These are phyloP conservation scores for Eumacrocentrus americanus DNA, from an alignment of 2,888 invertebrate species.

Conservation along the genomic window DNA sequence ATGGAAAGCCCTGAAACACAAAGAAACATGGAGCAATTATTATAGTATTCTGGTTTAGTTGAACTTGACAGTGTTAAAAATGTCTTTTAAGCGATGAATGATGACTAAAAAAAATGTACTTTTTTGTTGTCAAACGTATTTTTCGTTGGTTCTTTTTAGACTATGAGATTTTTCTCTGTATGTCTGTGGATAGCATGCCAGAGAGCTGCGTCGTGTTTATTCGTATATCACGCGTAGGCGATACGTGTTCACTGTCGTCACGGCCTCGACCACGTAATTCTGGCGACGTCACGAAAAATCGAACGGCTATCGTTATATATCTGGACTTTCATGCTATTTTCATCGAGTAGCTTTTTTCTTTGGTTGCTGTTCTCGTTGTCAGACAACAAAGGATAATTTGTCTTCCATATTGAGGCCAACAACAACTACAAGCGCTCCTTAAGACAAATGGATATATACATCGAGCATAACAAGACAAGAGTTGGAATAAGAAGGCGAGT, in stretches of 20 bases:
- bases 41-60: too few species aligned
- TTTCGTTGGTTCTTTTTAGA: not conserved
- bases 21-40: conserved; percentile 21
- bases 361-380: not conserved
- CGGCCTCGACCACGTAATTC: conserved; percentile 31
- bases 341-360: not conserved
- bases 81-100: too few species aligned
- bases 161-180: too few species aligned
- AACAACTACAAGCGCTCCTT: not conserved
- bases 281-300: conserved; percentile 29
- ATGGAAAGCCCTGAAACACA: conserved; percentile 68
- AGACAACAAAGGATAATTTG: conserved; percentile 1
- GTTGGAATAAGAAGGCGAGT: conserved; percentile 3
- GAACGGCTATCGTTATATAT: conserved; percentile 18
- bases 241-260: conserved; percentile 34
- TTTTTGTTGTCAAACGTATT: too few species aligned
- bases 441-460: not conserved
- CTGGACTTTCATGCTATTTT: conserved; percentile 16
- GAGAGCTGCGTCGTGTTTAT: conserved; percentile 34
- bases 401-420: not conserved
- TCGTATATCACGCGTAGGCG: conserved; percentile 37
- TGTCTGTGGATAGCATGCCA: conserved; percentile 7
- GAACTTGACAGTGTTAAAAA: too few species aligned
- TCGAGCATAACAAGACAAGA: not conserved
- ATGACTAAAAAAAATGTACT: too few species aligned